Conservation (phyloP, 2,113 vertebrate species). For the Parus major region DNA sequence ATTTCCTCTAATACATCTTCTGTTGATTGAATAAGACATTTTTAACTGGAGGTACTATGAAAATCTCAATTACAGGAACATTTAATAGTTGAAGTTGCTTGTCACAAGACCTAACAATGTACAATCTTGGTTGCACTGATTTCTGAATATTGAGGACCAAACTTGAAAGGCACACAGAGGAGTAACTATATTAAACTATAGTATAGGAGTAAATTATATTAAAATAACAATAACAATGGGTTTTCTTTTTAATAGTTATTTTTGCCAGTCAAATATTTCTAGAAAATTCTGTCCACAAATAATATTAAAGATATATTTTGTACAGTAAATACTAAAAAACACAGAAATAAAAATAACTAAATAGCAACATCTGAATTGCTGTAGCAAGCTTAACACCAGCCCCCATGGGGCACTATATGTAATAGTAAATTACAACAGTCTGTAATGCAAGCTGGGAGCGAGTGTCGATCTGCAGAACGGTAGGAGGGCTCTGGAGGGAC, state of each 20-base stretch:
- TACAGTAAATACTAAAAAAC: not conserved
- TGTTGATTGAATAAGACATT: not conserved
- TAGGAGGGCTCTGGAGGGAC: not conserved
- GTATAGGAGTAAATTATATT: too few species aligned
- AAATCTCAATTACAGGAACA: slow-evolving; percentile 1
- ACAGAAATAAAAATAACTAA: not conserved
- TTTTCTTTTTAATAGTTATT: not conserved
- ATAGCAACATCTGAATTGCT: not conserved
- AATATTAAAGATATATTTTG: not conserved
- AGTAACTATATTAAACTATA: not conserved
- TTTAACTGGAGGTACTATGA: not conserved
- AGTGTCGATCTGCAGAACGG: not conserved
- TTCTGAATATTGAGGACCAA: not conserved
- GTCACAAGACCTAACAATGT: not conserved
- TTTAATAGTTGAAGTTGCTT: not conserved
- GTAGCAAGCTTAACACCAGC: not conserved
- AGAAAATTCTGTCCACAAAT: not conserved
- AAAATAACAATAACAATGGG: not conserved
- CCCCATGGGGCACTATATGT: not conserved
- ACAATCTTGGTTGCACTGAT: not conserved
- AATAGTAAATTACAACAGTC: not conserved
- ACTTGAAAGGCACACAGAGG: not conserved
- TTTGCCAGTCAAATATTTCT: not conserved
- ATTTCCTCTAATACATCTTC: not conserved
- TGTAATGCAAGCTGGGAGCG: not conserved